phyloP scores from a whole-genome alignment of 1,140 invertebrate species.

The Argopecten irradians region DNA sequence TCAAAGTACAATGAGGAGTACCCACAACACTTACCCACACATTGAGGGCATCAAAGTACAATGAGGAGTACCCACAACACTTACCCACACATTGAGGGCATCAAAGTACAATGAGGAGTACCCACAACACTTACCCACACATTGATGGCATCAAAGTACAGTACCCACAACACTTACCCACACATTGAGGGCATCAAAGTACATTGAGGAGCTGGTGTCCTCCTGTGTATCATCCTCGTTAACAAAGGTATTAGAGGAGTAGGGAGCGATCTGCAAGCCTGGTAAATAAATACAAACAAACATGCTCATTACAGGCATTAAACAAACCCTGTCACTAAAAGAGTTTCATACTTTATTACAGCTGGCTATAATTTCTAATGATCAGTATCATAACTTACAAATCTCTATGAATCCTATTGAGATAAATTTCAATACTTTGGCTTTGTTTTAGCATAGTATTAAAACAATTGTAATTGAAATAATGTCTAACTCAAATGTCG shows the following conservation, averaged over 20 bases:
- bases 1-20: not conserved
- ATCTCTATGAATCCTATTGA: too few species aligned
- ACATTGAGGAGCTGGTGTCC: conserved; percentile 39
- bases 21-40: conserved; percentile 82
- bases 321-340: not conserved
- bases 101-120: not conserved
- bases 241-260: conserved; percentile 29
- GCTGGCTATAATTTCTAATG: too few species aligned
- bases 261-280: conserved; percentile 50
- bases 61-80: not conserved
- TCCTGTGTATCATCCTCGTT: conserved; percentile 40
- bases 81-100: conserved; percentile 31
- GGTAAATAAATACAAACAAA: conserved; percentile 74
- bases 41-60: conserved; percentile 91
- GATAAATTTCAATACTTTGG: too few species aligned
- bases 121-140: not conserved
- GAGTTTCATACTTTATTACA: not conserved
- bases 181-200: conserved; percentile 94
- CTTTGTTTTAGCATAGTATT: too few species aligned
- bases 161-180: conserved; percentile 80
- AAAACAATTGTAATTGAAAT: too few species aligned
- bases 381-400: too few species aligned
- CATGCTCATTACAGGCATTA: conserved; percentile 78
- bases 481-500: too few species aligned
- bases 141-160: not conserved